Evolutionary conservation across 2,113 vertebrate genomes (phyloP), one percentile per base, ranked within the genome.

Genomic region (Tor tambroides): DNA sequence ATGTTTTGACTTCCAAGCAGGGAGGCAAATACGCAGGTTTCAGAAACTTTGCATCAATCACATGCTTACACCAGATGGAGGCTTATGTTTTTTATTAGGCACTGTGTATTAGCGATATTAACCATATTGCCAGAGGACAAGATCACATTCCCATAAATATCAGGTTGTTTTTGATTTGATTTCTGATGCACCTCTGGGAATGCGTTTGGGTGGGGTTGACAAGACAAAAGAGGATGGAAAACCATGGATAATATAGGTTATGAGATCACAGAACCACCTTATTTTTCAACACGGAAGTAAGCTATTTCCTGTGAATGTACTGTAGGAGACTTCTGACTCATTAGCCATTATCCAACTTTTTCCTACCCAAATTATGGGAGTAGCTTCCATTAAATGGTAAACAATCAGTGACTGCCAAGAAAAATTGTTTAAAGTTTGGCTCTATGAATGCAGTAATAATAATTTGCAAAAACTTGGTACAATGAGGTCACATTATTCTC

Each of bases 41-140:
- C 28, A 49, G 77, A 85, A 89, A 23, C 54, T 41, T 69, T 85
- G 59, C 83, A 85, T 71, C 79, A 76, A 71, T 77, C 76, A 61
- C 74, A 74, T 54, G 78, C 76, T 84, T 56, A 80, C 14, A 38
- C 49, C 63, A 88, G 76, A 80, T 74, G 76, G 43, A 43, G 54
- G 61, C 80, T 56, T 28, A 59, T 49, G 80, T 14, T 79, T 80
- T 80, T 80, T 65, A 78, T 78, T 81, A 28, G 30, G 79, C 14
- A 9, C 35, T n/a, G 56, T 41, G 56, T 80, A 11, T 63, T 63
- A 63, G 56, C 26, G 56, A 63, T 81, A 41, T 65, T 43, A 41
- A 63, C 21, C 79, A 81, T 41, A 63, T 43, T 88, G 51, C 54
- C 65, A 81, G 38, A 71, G 32, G 61, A 74, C 54, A 54, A 61